Evolutionary conservation across 2,113 vertebrate genomes (phyloP).

Genomic region (Ranitomeya variabilis): DNA sequence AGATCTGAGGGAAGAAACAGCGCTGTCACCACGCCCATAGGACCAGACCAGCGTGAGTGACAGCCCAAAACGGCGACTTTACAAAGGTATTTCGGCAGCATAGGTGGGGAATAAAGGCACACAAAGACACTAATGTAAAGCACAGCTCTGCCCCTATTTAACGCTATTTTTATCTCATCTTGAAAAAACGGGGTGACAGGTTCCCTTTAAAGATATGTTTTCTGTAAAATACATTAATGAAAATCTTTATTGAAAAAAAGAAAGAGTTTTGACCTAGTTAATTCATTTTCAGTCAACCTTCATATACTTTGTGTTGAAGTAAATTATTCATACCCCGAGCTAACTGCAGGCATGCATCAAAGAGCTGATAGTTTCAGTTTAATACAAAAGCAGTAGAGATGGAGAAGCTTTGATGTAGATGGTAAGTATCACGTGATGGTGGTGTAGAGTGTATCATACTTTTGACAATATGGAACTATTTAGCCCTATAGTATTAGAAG

Average conservation of each 20-base stretch:
- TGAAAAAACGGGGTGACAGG: too few species aligned
- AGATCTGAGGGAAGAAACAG: too few species aligned
- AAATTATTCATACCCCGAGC: slow-evolving; percentile 17
- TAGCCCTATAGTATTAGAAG: not conserved
- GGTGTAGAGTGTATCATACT: not conserved
- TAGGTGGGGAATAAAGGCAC: too few species aligned
- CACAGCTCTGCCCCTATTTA: too few species aligned
- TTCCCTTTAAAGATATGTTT: not conserved
- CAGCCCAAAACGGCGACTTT: too few species aligned
- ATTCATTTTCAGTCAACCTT: slow-evolving; percentile 36
- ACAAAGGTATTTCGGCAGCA: too few species aligned
- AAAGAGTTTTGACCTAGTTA: slow-evolving; percentile 11
- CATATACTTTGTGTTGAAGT: slow-evolving; percentile 22
- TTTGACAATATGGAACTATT: not conserved
- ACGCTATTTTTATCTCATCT: too few species aligned
- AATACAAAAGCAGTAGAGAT: not conserved
- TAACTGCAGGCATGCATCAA: slow-evolving; percentile 29
- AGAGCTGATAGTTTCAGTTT: slow-evolving; percentile 26
- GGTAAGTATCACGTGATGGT: not conserved
- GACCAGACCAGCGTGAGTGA: too few species aligned
- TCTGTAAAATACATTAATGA: not conserved
- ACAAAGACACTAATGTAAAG: too few species aligned
- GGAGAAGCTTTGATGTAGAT: slow-evolving; percentile 11
- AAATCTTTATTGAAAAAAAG: not conserved
- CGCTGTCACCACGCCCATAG: too few species aligned